A percentile compares a stretch with the other conserved stretches of the same genome.
phyloP scores from a whole-genome alignment of 2,888 invertebrate species.

The Abrostola tripartita region DNA sequence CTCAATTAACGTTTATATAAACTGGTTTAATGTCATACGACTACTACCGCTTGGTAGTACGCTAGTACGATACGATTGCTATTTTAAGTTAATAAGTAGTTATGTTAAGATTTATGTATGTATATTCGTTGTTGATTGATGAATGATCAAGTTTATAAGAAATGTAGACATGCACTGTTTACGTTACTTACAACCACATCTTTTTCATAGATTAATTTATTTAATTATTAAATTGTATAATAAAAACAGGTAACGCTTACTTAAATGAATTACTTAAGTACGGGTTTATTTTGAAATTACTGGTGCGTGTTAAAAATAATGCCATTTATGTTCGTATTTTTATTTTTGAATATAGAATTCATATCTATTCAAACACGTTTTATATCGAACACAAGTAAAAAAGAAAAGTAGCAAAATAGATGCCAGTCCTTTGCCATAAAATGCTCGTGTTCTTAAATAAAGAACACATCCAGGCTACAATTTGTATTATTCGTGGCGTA shows the following conservation, averaged over 20 bases:
- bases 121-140: neutral
- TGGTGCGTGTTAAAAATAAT: no score
- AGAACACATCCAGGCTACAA: constrained; percentile 37
- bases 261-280: no score
- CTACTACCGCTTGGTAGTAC: constrained; percentile 30
- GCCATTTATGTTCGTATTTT: no score
- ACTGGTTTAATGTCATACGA: constrained; percentile 29
- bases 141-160: no score
- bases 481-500: constrained; percentile 45
- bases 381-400: neutral
- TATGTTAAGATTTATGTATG: constrained; percentile 30
- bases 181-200: no score
- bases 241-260: no score
- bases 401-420: neutral
- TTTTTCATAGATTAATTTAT: no score
- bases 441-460: constrained; percentile 29
- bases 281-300: neutral
- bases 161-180: no score
- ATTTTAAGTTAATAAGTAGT: constrained; percentile 23
- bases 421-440: constrained; percentile 4
- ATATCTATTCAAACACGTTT: neutral
- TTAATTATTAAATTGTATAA: no score
- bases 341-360: neutral
- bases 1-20: constrained; percentile 38
- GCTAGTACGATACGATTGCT: constrained; percentile 19